phyloP scores from a whole-genome alignment of 2,797 vertebrate species.

The Apogon hyalosoma region DNA sequence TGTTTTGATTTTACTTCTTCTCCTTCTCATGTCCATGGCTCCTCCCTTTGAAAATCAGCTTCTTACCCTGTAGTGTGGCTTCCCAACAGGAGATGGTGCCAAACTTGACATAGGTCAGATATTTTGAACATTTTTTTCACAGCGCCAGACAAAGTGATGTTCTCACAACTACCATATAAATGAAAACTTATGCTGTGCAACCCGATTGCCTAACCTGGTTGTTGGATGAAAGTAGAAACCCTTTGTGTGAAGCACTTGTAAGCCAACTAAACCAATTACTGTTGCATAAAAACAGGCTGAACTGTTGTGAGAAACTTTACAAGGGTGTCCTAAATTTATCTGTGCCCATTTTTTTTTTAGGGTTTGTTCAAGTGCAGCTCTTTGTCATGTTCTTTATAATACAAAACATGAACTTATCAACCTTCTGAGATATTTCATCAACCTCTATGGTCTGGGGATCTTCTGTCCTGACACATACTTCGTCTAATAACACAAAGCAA shows the following conservation, averaged over 20 bases:
- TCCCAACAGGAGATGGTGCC: constrained; percentile 81
- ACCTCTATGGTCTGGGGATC: constrained; percentile 21
- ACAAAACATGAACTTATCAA: background rate
- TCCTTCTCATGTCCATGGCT: constrained; percentile 3
- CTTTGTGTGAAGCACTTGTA: background rate
- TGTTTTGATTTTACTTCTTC: background rate
- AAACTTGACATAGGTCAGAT: constrained; percentile 53
- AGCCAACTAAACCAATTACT: background rate
- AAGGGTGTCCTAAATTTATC: background rate
- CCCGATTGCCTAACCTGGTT: background rate
- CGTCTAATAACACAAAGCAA: constrained; percentile 19
- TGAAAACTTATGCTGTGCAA: background rate
- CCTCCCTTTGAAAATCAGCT: constrained; percentile 13
- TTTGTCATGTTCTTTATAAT: no score
- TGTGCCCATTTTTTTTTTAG: background rate
- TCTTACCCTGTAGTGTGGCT: constrained; percentile 45
- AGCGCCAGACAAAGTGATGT: background rate
- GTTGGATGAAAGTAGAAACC: background rate
- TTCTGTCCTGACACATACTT: constrained; percentile 25
- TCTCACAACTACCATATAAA: background rate
- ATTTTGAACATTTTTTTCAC: constrained; percentile 4
- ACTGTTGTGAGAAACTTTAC: background rate
- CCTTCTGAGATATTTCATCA: constrained; percentile 30
- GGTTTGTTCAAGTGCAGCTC: background rate
- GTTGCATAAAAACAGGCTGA: background rate